phyloP scores from a whole-genome alignment of 2,113 vertebrate species.

The Ciconia boyciana region DNA sequence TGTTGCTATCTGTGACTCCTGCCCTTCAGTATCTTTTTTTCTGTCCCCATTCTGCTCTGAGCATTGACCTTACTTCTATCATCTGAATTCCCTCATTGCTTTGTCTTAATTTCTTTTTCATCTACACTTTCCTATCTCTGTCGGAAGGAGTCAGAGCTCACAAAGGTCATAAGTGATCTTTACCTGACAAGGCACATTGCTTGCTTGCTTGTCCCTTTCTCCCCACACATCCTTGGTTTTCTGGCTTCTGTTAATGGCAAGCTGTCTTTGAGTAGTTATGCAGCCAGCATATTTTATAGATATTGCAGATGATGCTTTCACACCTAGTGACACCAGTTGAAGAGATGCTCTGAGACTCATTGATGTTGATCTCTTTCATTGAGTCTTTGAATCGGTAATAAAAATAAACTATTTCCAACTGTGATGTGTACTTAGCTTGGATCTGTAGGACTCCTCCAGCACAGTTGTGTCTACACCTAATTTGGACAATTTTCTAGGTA shows the following conservation, averaged over 20 bases:
- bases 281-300: neutral
- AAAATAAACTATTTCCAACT: neutral
- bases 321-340: neutral
- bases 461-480: neutral
- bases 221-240: neutral
- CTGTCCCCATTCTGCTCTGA: neutral
- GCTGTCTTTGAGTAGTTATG: neutral
- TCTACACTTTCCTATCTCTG: neutral
- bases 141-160: neutral
- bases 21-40: neutral
- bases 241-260: neutral
- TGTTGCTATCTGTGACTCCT: neutral
- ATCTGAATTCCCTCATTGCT: neutral
- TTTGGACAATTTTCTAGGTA: neutral
- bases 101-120: neutral
- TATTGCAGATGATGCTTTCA: neutral
- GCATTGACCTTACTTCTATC: neutral
- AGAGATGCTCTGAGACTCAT: neutral
- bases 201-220: neutral
- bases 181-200: neutral
- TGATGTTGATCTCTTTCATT: neutral
- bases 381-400: neutral
- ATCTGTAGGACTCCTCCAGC: neutral
- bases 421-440: neutral
- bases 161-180: neutral